phyloP scores from a whole-genome alignment of 2,888 invertebrate genomes.

The Apotomis betuletana region DNA sequence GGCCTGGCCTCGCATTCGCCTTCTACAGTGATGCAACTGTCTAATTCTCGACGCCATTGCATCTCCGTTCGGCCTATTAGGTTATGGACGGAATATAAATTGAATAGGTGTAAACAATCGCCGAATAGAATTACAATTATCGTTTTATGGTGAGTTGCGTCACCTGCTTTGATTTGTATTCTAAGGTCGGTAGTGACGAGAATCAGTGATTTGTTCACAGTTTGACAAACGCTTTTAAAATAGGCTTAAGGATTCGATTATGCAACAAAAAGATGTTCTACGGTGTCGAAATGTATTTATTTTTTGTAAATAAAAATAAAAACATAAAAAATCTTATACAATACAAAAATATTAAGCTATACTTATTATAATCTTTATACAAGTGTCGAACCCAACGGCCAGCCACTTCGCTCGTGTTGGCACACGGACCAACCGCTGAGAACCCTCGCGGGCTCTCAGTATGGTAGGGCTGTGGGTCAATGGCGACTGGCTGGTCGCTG shows the following conservation, averaged over 20 bases:
- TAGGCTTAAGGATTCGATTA: background rate
- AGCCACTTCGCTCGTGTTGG: conserved; percentile 68
- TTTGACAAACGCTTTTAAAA: background rate
- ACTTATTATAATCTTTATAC: conserved; percentile 80
- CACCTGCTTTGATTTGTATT: conserved; percentile 27
- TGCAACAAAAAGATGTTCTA: conserved; percentile 46
- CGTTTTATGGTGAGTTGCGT: conserved; percentile 31
- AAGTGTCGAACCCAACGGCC: conserved; percentile 73
- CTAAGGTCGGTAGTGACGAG: conserved; percentile 15
- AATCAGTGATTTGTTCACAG: background rate
- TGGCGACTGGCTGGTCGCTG: conserved; percentile 74
- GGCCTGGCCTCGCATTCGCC: conserved; percentile 29
- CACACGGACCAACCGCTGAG: conserved; percentile 36
- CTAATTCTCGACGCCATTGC: conserved; percentile 22
- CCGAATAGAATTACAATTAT: conserved; percentile 38
- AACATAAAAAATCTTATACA: conserved; percentile 72
- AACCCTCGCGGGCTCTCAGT: conserved; percentile 28
- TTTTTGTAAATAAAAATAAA: conserved; percentile 73
- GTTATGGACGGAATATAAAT: conserved; percentile 36
- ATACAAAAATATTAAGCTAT: conserved; percentile 70
- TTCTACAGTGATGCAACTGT: conserved; percentile 27
- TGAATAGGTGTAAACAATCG: conserved; percentile 34
- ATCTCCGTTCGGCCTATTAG: conserved; percentile 24
- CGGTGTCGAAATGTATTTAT: conserved; percentile 84
- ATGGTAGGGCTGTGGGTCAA: conserved; percentile 44